Evolutionary conservation across 1,140 invertebrate species (phyloP).

Genomic region (Lordiphosa clarofinis): DNA sequence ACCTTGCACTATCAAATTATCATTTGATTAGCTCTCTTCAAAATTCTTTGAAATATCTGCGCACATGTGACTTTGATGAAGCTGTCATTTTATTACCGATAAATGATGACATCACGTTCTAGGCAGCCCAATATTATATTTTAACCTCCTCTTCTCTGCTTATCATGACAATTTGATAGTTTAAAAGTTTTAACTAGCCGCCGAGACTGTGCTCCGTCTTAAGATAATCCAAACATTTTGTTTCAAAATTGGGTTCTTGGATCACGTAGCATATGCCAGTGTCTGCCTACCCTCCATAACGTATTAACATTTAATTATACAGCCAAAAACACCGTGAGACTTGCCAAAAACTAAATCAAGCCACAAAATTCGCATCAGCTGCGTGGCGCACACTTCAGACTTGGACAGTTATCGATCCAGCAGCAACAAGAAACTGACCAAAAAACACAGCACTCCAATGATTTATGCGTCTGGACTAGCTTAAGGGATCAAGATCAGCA

Average conservation of each 20-base stretch:
- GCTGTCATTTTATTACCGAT: too few species aligned
- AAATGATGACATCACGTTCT: too few species aligned
- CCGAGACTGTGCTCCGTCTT: too few species aligned
- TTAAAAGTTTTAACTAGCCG: too few species aligned
- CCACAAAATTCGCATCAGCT: constrained; percentile 38
- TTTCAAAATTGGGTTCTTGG: constrained; percentile 8
- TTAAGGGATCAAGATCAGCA: constrained; percentile 62
- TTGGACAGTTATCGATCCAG: constrained; percentile 67
- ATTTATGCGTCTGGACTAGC: constrained; percentile 70
- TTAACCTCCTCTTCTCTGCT: too few species aligned
- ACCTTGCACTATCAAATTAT: too few species aligned
- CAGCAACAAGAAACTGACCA: constrained; percentile 11
- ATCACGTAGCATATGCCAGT: constrained; percentile 41
- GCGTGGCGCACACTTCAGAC: constrained; percentile 46
- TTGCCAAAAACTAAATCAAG: constrained; percentile 33
- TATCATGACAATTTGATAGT: too few species aligned
- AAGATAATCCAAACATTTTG: constrained; percentile 1
- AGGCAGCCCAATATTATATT: too few species aligned
- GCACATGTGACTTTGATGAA: too few species aligned
- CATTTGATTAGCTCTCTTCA: too few species aligned
- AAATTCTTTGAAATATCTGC: too few species aligned
- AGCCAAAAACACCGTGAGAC: constrained; percentile 19
- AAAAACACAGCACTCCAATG: constrained; percentile 37
- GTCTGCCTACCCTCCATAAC: constrained; percentile 25
- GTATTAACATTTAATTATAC: constrained; percentile 49